Evolutionary conservation across 92 coral and sea anemone species (phyloP), one percentile per base, ranked within the genome.

Genomic region (Epizoanthus ramosus): DNA sequence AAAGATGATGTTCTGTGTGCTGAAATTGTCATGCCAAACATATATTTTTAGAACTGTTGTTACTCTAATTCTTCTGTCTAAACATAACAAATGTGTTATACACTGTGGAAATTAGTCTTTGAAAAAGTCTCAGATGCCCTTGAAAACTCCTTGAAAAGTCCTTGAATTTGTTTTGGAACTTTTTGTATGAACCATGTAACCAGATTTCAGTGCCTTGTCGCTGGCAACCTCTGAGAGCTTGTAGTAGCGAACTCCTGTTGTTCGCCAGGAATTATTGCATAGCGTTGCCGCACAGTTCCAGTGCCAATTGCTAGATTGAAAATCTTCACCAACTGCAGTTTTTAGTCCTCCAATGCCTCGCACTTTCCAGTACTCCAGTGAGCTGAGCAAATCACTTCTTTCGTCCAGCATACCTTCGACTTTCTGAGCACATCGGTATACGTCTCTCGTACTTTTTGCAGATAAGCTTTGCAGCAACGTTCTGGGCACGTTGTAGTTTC

Each of bases 191-290:
- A n/a, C n/a, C n/a, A n/a, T n/a, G n/a, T n/a, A n/a, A n/a, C 7
- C 8, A 41, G 47, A 16, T 17, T 56, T 74, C 24, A 74, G 45
- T 14, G 17, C 56, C 56, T 53, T 73, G 8, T 73, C 24, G 3
- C 52, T 74, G 31, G 18, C 60, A 41, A 84, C 67, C 19, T 33
- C 88, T 0, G 84, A 85, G 7, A 85, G 77, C 24, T 22, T 75
- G 21, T 85, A 85, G 39, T 60, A 67, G 57, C 8, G 15, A 57
- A 79, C 19, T 18, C 43, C 84, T 8, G 63, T 31, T 15, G 69
- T 85, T 53, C 84, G 43, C 88, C 84, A 85, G 17, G 84, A 85
- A 28, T 85, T 85, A 65, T 77, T 77, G 69, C 88, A 85, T 12
- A 85, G 57, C 10, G 88, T 12, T 14, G 88, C 84, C 52, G 61